Conservation (phyloP, 2,888 invertebrate species). For the Agrochola lota region DNA sequence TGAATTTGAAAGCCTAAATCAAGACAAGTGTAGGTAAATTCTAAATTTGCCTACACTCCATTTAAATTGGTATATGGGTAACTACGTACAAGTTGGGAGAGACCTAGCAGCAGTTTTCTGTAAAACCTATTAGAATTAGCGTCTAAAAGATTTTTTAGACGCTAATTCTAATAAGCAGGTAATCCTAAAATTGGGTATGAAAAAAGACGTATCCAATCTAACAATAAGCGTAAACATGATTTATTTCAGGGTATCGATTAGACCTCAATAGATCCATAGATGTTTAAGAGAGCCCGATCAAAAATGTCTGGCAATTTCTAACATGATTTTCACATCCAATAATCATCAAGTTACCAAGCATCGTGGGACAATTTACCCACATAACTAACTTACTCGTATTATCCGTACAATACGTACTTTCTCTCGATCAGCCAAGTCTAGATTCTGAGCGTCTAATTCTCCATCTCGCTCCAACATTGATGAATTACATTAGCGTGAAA, state of each 20-base stretch:
- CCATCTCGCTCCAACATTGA: slow-evolving; percentile 71
- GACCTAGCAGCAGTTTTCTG: neutral
- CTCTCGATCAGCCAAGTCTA: slow-evolving; percentile 76
- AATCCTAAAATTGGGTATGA: neutral
- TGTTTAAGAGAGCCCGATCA: neutral
- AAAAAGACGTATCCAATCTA: neutral
- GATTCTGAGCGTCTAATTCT: slow-evolving; percentile 67
- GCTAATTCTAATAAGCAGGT: neutral
- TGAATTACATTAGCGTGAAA: slow-evolving; percentile 71
- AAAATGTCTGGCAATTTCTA: neutral
- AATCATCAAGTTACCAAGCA: slow-evolving; percentile 46
- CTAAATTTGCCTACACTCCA: too few species aligned
- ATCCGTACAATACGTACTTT: slow-evolving; percentile 75
- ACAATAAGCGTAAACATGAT: neutral
- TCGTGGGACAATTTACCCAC: slow-evolving; percentile 48
- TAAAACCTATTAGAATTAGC: too few species aligned
- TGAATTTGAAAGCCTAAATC: neutral
- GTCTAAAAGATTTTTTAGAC: neutral
- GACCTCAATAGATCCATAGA: neutral
- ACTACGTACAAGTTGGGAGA: neutral
- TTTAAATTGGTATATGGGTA: neutral
- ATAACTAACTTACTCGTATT: slow-evolving; percentile 61
- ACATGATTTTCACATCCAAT: slow-evolving; percentile 18
- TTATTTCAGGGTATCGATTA: neutral
- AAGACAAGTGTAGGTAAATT: neutral